Evolutionary conservation across 2,888 invertebrate species (phyloP).

Genomic region (Metacarcinus magister): DNA sequence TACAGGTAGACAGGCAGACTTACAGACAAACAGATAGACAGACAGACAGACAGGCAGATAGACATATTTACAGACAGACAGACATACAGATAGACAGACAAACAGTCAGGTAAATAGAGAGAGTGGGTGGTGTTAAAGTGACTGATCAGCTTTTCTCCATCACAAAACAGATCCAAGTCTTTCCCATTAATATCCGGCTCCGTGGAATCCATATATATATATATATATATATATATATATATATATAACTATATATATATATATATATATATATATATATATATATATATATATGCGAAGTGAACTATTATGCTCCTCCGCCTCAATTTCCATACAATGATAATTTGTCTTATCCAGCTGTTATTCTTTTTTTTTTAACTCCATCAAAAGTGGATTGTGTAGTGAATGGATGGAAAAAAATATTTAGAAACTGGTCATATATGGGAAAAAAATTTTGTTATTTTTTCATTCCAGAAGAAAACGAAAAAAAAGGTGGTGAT

Average conservation of each 20-base stretch:
- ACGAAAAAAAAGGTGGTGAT: not conserved
- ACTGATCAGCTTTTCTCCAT: not conserved
- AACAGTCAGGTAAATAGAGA: not conserved
- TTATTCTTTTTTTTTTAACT: not conserved
- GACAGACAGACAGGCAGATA: not conserved
- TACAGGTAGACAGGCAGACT: too few relatives aligned
- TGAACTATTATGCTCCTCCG: not conserved
- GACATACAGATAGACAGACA: not conserved
- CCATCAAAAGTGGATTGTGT: not conserved
- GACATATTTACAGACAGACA: not conserved
- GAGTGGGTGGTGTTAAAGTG: not conserved
- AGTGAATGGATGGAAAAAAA: not conserved
- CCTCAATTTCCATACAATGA: not conserved
- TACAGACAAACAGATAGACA: not conserved
- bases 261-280: too few relatives aligned
- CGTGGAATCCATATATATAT: not conserved
- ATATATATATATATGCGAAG: too few relatives aligned
- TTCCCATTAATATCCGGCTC: not conserved
- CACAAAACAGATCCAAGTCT: not conserved
- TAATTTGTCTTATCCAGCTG: not conserved
- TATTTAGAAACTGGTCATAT: not conserved
- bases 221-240: too few relatives aligned
- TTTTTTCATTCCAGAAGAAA: not conserved
- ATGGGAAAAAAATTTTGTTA: not conserved
- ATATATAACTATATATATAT: too few relatives aligned